These are phyloP conservation scores for Alexandromys fortis DNA, from an alignment of 2,113 vertebrate genomes.

Conservation along the genomic window DNA sequence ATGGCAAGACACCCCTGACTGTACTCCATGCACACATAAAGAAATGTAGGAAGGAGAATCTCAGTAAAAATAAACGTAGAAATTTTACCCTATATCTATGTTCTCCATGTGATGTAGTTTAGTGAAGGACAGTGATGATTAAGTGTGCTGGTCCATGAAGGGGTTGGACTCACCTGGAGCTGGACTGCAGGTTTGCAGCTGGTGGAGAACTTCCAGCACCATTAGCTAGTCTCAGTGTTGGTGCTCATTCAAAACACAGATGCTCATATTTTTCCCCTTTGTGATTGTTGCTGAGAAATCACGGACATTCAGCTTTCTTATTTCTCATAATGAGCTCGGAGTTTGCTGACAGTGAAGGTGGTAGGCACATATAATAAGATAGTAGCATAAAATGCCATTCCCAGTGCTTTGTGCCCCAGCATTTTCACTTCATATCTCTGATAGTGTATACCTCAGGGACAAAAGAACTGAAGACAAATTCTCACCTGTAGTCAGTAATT, in stretches of 20 bases:
- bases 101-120: background rate
- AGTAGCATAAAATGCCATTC: background rate
- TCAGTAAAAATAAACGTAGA: background rate
- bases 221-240: background rate
- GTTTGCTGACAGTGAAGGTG: background rate
- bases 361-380: background rate
- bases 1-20: background rate
- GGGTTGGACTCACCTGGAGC: background rate
- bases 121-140: background rate
- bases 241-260: background rate
- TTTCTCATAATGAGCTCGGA: too few relatives aligned
- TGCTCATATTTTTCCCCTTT: background rate
- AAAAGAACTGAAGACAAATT: conserved; percentile 27
- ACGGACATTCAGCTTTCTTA: background rate
- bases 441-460: background rate
- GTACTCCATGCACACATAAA: background rate
- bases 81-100: background rate
- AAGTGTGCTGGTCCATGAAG: background rate
- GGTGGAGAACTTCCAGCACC: background rate
- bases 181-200: background rate
- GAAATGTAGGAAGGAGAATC: background rate
- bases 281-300: background rate
- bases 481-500: background rate
- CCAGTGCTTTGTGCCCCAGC: background rate
- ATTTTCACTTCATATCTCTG: background rate